Evolutionary conservation across 2,888 invertebrate species (phyloP).

Genomic region (Pseudanteris insignis): DNA sequence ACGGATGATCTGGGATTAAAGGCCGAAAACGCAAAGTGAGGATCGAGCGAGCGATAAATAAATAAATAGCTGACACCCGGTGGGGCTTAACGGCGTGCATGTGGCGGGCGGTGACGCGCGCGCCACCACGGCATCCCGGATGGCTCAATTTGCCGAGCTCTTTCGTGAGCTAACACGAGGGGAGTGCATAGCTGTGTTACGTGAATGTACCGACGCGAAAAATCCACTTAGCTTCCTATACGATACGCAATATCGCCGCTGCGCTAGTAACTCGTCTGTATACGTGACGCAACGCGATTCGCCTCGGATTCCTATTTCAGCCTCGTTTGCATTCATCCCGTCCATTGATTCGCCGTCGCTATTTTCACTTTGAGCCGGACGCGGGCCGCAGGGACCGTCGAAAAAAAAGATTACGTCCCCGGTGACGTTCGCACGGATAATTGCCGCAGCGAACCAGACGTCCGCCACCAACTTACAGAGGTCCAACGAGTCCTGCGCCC

Average conservation of each 20-base stretch:
- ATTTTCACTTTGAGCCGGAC: too few species aligned
- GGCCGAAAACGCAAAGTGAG: conserved; percentile 36
- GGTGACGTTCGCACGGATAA: too few species aligned
- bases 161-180: conserved; percentile 56
- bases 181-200: conserved; percentile 61
- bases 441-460: too few species aligned
- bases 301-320: conserved; percentile 17
- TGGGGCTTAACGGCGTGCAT: conserved; percentile 44
- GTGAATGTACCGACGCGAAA: conserved; percentile 59
- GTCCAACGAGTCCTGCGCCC: too few species aligned
- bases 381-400: too few species aligned
- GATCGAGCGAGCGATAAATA: conserved; percentile 47
- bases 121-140: conserved; percentile 34
- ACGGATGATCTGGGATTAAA: too few species aligned
- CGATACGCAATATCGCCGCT: conserved; percentile 48
- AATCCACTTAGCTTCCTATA: conserved; percentile 59
- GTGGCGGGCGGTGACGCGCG: conserved; percentile 9
- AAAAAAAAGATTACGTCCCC: too few species aligned
- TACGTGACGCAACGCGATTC: conserved; percentile 20
- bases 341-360: too few species aligned
- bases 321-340: too few species aligned
- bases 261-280: conserved; percentile 26
- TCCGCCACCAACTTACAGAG: neutral
- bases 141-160: conserved; percentile 58
- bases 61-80: conserved; percentile 52